Conservation (phyloP, 2,113 vertebrate species). For the Cyphomyrus discorhynchus region DNA sequence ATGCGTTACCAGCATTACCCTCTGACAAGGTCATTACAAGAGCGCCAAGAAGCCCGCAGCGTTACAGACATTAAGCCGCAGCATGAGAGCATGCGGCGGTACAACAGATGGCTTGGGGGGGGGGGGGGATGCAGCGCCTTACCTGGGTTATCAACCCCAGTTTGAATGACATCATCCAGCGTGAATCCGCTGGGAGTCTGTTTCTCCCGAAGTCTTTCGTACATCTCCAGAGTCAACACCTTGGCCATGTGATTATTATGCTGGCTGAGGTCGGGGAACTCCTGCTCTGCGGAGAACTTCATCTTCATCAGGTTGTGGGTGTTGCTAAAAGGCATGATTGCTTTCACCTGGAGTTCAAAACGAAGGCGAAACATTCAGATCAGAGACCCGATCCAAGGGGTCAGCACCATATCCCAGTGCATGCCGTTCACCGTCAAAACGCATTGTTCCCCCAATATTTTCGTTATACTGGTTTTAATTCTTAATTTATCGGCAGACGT, state of each 20-base stretch:
- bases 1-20: neutral
- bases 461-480: neutral
- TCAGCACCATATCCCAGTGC: neutral
- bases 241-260: constrained; percentile 98
- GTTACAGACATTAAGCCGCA: neutral
- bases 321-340: constrained; percentile 89
- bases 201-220: constrained; percentile 71
- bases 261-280: constrained; percentile 79
- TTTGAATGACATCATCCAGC: constrained; percentile 85
- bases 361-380: neutral
- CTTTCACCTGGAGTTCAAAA: constrained; percentile 45
- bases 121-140: constrained; percentile 28
- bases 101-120: neutral
- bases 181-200: constrained; percentile 81
- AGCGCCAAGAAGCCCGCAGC: neutral
- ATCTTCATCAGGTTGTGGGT: constrained; percentile 83
- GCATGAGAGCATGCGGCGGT: neutral
- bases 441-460: neutral
- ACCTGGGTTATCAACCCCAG: constrained; percentile 92
- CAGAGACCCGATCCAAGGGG: neutral
- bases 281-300: constrained; percentile 69
- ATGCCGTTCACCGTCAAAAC: no score
- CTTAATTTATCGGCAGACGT: neutral
- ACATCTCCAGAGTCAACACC: constrained; percentile 77
- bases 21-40: constrained; percentile 1